Conservation (phyloP, 2,113 vertebrate species). For the Catharus minimus region DNA sequence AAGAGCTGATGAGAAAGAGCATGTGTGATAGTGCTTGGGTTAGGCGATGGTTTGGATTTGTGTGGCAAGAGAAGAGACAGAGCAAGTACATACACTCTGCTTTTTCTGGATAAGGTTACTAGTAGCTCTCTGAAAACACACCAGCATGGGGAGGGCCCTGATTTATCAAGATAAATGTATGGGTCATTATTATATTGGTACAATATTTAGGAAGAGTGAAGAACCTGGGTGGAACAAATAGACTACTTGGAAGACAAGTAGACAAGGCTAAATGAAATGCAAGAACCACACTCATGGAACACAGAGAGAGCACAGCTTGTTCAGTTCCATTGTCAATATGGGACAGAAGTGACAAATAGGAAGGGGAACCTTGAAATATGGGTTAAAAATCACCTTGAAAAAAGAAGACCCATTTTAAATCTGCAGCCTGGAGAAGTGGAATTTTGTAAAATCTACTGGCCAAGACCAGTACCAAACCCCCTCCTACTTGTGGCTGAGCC, state of each 20-base stretch:
- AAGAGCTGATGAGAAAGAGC: background rate
- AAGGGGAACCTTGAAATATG: background rate
- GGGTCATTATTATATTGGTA: background rate
- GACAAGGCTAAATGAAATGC: background rate
- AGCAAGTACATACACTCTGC: background rate
- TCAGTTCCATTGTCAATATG: background rate
- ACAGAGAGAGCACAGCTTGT: background rate
- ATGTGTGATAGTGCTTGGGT: background rate
- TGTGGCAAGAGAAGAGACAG: background rate
- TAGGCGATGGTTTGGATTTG: background rate
- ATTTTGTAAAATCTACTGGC: background rate
- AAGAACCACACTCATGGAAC: background rate
- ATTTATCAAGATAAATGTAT: background rate
- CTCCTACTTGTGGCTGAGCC: background rate
- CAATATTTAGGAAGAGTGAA: background rate
- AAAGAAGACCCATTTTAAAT: background rate
- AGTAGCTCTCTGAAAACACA: background rate
- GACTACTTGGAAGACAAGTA: background rate
- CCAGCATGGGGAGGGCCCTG: fast-evolving
- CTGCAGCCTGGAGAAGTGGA: background rate
- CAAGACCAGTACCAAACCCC: background rate
- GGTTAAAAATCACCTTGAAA: background rate
- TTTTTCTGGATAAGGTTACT: background rate
- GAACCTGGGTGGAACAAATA: background rate
- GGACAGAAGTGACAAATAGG: background rate